Percentiles rank a stretch among this genome's conserved stretches.
Evolutionary conservation across 2,888 invertebrate genomes (phyloP).

Genomic region (Theristus sp.): DNA sequence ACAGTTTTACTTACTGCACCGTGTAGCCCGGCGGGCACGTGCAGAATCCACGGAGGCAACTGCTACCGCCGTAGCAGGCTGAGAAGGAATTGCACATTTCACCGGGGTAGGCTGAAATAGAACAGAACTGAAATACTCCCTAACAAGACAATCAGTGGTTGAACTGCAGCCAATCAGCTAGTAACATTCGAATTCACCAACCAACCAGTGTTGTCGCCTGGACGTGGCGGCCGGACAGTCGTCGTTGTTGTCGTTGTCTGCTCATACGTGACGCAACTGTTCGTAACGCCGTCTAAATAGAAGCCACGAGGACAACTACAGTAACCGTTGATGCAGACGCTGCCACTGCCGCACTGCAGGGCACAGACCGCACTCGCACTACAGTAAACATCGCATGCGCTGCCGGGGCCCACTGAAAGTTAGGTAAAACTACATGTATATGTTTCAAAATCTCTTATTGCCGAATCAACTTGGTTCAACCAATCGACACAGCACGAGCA

Average conservation of each 20-base stretch:
- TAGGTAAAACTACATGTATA: neutral
- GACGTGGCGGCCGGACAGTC: too few species aligned
- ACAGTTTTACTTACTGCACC: neutral
- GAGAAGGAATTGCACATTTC: neutral
- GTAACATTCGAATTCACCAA: too few species aligned
- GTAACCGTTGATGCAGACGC: neutral
- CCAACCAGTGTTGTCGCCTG: too few species aligned
- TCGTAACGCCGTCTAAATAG: neutral
- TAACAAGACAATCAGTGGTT: too few species aligned
- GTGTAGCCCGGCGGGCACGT: neutral
- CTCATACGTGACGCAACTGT: neutral
- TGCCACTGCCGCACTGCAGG: slow-evolving; percentile 1
- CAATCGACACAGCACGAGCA: too few species aligned
- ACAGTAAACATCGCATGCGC: neutral
- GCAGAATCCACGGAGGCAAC: neutral
- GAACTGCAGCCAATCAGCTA: too few species aligned
- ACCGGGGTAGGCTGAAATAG: neutral
- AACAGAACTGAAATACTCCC: too few species aligned
- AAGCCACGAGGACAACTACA: slow-evolving; percentile 3
- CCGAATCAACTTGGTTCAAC: too few species aligned
- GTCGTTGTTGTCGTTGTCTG: neutral
- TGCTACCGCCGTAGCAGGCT: neutral
- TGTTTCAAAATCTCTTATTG: neutral
- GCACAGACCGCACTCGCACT: neutral
- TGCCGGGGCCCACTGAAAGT: neutral